Conservation (phyloP, 2,888 invertebrate species). For the Dicranocentrus wangi region DNA sequence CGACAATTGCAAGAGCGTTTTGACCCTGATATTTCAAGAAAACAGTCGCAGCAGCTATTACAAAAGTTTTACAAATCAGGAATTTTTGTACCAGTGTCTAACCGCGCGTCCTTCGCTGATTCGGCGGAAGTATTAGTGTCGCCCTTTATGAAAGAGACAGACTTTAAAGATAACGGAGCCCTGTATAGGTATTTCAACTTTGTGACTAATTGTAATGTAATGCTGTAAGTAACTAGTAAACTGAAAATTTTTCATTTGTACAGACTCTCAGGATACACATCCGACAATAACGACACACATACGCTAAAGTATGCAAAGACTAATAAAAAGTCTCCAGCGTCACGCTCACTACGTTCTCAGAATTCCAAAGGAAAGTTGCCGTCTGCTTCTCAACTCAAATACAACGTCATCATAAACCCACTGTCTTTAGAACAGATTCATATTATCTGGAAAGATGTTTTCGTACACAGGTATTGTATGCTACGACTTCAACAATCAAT, state of each 20-base stretch:
- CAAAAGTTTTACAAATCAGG: slow-evolving; percentile 71
- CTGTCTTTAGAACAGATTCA: slow-evolving; percentile 64
- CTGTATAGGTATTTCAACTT: slow-evolving; percentile 61
- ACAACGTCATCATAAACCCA: slow-evolving; percentile 65
- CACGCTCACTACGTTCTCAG: slow-evolving; percentile 12
- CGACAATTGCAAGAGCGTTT: slow-evolving; percentile 65
- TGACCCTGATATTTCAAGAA: slow-evolving; percentile 64
- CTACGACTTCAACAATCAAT: background rate
- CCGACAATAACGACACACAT: slow-evolving; percentile 41
- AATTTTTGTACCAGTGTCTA: slow-evolving; percentile 67
- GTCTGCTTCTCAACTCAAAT: slow-evolving; percentile 49
- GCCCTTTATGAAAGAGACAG: slow-evolving; percentile 66
- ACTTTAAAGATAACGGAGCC: slow-evolving; percentile 70
- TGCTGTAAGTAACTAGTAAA: too few species aligned
- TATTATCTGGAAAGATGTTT: slow-evolving; percentile 68
- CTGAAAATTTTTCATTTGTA: slow-evolving; percentile 2
- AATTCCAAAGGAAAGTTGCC: background rate
- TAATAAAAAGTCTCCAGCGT: slow-evolving; percentile 24
- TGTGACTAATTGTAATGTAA: too few species aligned
- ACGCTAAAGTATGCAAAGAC: slow-evolving; percentile 12
- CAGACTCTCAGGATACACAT: slow-evolving; percentile 50
- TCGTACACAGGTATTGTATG: slow-evolving; percentile 64
- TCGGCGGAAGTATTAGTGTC: slow-evolving; percentile 16
- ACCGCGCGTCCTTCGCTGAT: slow-evolving; percentile 38
- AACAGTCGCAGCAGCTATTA: slow-evolving; percentile 65